Percentiles rank a stretch among this genome's conserved stretches.
These are phyloP conservation scores for Otolemur crassicaudatus DNA, from an alignment of 2,797 vertebrate species.

Conservation along the genomic window DNA sequence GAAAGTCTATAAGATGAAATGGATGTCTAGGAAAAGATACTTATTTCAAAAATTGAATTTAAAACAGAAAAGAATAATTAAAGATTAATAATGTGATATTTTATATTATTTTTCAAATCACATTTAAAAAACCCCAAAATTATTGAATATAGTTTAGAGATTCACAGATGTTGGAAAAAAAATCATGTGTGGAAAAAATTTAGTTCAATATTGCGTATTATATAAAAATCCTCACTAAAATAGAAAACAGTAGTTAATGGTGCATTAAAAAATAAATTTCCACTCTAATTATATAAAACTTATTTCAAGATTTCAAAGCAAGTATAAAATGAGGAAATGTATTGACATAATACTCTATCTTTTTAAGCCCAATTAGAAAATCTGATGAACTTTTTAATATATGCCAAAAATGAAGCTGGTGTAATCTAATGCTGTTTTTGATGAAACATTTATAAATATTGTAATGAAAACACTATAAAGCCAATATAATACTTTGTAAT, in stretches of 20 bases:
- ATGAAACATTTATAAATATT: not conserved
- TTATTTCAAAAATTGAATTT: conserved; percentile 31
- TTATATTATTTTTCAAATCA: conserved; percentile 9
- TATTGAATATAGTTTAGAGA: not conserved
- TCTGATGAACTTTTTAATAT: not conserved
- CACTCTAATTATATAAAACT: not conserved
- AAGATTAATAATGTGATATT: not conserved
- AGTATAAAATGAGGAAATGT: not conserved
- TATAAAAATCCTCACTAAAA: not conserved
- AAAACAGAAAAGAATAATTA: not conserved
- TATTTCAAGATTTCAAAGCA: not conserved
- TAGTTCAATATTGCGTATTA: not conserved
- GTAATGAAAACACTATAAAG: not conserved
- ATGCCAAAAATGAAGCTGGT: not conserved
- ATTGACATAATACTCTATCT: not conserved
- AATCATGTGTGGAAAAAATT: not conserved
- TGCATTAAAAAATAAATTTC: not conserved
- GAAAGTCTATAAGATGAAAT: not conserved
- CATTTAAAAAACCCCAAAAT: not conserved
- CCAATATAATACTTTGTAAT: not conserved
- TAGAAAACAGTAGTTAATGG: not conserved
- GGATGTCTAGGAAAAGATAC: not conserved
- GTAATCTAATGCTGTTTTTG: not conserved
- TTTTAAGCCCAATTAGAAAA: not conserved
- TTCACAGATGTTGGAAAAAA: not conserved